Evolutionary conservation across 2,888 invertebrate genomes (phyloP).

Genomic region (Nebria brevicollis): DNA sequence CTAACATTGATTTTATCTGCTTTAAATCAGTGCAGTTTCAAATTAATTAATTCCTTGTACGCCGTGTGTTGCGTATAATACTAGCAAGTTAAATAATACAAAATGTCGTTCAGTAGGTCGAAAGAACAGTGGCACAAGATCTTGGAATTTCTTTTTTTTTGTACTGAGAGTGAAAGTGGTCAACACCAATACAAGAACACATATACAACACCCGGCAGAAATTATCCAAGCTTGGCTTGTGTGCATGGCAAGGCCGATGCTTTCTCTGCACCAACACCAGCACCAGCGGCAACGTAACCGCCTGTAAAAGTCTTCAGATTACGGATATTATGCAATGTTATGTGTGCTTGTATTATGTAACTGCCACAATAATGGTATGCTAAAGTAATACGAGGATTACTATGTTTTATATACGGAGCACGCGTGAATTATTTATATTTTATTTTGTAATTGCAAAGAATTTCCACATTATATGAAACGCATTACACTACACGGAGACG

Average conservation of each 20-base stretch:
- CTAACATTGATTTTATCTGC: too few species aligned
- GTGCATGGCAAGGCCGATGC: slow-evolving; percentile 9
- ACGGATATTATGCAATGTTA: slow-evolving; percentile 10
- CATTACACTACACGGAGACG: too few species aligned
- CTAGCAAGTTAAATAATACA: not conserved
- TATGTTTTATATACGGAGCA: not conserved
- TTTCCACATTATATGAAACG: too few species aligned
- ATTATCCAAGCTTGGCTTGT: not conserved
- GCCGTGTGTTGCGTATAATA: not conserved
- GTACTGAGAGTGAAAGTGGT: slow-evolving; percentile 14
- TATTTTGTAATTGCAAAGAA: not conserved
- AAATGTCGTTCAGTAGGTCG: slow-evolving; percentile 17
- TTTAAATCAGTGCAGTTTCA: too few species aligned
- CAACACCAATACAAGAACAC: not conserved
- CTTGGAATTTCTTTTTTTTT: slow-evolving; percentile 3
- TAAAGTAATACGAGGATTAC: not conserved
- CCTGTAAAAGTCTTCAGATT: slow-evolving; percentile 16
- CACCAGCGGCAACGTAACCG: not conserved
- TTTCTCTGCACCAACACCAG: slow-evolving; percentile 7
- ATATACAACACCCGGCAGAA: not conserved
- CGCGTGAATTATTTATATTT: not conserved
- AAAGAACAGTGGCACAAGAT: slow-evolving; percentile 2
- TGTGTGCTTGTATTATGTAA: slow-evolving; percentile 11
- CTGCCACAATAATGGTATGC: not conserved
- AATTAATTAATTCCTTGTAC: not conserved